A percentile compares a stretch with the other conserved stretches of the same genome.
Conservation (phyloP, 2,797 vertebrate genomes). For the Sebastes miniatus region DNA sequence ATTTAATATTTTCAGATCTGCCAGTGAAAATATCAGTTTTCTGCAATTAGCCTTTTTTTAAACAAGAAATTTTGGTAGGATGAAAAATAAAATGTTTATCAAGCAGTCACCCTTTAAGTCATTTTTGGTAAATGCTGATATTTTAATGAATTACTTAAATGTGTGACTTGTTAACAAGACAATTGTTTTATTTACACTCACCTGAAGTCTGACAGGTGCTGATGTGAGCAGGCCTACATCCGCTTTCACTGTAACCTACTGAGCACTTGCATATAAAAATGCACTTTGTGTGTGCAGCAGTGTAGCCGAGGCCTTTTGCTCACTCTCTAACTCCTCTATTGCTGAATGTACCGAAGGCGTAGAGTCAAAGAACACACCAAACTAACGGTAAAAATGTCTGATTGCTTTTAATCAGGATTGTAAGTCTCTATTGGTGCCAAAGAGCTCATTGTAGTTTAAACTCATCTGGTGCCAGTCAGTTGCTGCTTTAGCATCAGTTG, state of each 20-base stretch:
- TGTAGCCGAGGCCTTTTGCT: constrained; percentile 21
- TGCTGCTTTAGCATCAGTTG: background rate
- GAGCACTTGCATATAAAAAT: background rate
- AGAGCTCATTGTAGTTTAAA: background rate
- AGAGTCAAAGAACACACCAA: background rate
- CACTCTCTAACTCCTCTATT: background rate
- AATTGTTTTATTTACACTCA: constrained; percentile 1
- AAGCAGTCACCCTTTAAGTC: background rate
- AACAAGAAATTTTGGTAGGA: background rate
- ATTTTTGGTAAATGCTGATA: background rate
- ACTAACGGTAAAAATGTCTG: background rate
- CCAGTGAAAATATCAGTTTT: background rate
- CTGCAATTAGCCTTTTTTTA: background rate
- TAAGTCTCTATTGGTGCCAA: background rate
- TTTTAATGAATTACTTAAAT: background rate
- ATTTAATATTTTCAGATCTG: background rate
- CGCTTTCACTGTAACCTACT: background rate
- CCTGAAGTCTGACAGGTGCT: background rate
- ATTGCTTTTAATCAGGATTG: background rate
- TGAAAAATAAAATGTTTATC: background rate
- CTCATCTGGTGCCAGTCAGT: background rate
- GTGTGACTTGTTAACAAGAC: background rate
- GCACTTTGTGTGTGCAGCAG: background rate
- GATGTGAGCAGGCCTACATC: constrained; percentile 18
- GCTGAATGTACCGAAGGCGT: background rate